A percentile compares a stretch with the other conserved stretches of the same genome.
Evolutionary conservation across 2,888 invertebrate genomes (phyloP).

Genomic region (Autographa gamma): DNA sequence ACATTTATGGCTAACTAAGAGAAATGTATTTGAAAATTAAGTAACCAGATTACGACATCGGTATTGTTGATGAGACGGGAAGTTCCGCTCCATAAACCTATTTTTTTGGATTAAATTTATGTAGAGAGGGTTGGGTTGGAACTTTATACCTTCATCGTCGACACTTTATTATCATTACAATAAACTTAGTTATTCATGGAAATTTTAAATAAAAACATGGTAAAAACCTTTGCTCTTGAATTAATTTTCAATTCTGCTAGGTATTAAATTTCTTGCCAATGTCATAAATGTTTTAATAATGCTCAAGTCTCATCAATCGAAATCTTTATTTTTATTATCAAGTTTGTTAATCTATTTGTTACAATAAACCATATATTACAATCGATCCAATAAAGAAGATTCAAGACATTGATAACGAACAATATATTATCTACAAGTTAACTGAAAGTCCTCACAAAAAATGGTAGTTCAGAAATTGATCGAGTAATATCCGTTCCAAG

Average conservation of each 20-base stretch:
- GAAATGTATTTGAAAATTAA: constrained; percentile 84
- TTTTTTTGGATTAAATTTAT: constrained; percentile 80
- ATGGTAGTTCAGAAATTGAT: background rate
- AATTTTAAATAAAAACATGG: constrained; percentile 38
- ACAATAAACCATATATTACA: no score
- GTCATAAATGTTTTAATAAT: no score
- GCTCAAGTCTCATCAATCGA: no score
- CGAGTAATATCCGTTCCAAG: constrained; percentile 1
- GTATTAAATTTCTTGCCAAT: background rate
- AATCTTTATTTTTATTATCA: no score
- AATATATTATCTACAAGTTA: no score
- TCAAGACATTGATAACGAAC: no score
- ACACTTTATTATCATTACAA: constrained; percentile 51
- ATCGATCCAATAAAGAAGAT: no score
- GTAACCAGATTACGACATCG: constrained; percentile 79
- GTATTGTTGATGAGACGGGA: constrained; percentile 80
- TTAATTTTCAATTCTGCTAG: background rate
- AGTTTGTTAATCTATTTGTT: no score
- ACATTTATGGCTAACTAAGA: constrained; percentile 81
- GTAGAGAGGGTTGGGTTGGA: constrained; percentile 74
- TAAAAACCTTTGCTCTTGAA: background rate
- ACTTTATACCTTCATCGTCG: constrained; percentile 61
- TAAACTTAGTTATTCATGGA: constrained; percentile 50
- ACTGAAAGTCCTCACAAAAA: no score
- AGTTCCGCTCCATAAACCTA: constrained; percentile 78